phyloP scores from a whole-genome alignment of 2,888 invertebrate species.

The Scaptomyza flava region DNA sequence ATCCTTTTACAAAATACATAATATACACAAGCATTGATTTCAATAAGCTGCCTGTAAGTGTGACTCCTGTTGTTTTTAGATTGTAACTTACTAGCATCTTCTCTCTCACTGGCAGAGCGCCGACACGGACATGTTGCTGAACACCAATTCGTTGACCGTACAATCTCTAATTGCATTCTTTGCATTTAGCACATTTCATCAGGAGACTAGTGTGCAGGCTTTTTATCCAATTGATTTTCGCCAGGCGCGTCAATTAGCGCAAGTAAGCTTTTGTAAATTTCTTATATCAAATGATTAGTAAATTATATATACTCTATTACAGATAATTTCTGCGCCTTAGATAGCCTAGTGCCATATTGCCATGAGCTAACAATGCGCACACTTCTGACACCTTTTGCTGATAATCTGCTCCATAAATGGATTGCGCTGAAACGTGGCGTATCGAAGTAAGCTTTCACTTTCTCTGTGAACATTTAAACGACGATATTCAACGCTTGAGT shows the following conservation, averaged over 20 bases:
- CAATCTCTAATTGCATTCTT: constrained; percentile 74
- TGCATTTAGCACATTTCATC: constrained; percentile 76
- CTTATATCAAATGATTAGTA: neutral
- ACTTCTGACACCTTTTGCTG: constrained; percentile 66
- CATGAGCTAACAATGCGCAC: constrained; percentile 57
- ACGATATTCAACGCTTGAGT: constrained; percentile 56
- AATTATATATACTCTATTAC: neutral
- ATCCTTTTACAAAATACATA: constrained; percentile 46
- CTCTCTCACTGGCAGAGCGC: constrained; percentile 47
- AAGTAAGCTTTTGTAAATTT: constrained; percentile 45
- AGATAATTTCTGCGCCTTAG: constrained; percentile 72
- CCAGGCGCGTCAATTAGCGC: constrained; percentile 58
- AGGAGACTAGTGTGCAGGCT: constrained; percentile 68
- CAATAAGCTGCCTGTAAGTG: constrained; percentile 58
- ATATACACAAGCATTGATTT: constrained; percentile 64
- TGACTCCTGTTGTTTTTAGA: fast-evolving
- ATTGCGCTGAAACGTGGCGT: constrained; percentile 60
- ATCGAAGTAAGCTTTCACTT: constrained; percentile 50
- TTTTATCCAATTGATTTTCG: constrained; percentile 62
- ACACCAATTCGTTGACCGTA: constrained; percentile 67
- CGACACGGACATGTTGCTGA: constrained; percentile 68
- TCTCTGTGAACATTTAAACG: neutral
- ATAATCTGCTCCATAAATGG: constrained; percentile 70
- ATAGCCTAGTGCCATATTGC: constrained; percentile 39
- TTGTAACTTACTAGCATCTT: neutral